Percentiles rank a stretch among this genome's conserved stretches.
These are phyloP conservation scores for Illadopsis cleaveri DNA, from an alignment of 2,113 vertebrate genomes.

Conservation along the genomic window DNA sequence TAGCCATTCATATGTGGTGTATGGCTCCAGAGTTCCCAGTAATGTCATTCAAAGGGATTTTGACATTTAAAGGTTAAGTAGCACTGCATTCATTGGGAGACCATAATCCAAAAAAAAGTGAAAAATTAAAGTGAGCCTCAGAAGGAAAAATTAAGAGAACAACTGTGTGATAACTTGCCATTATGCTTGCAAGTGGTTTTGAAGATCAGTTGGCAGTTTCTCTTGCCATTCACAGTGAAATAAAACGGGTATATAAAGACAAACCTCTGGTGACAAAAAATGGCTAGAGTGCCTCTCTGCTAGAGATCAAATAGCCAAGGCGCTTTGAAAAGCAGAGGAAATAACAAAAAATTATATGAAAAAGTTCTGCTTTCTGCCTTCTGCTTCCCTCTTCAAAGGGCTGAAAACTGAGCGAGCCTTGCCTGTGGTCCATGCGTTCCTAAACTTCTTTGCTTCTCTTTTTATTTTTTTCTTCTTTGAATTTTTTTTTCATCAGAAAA, in stretches of 20 bases:
- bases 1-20: not conserved
- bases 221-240: not conserved
- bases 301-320: not conserved
- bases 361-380: not conserved
- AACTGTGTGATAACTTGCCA: not conserved
- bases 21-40: not conserved
- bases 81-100: not conserved
- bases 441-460: not conserved
- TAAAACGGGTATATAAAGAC: not conserved
- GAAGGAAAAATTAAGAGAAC: not conserved
- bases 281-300: not conserved
- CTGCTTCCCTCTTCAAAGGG: not conserved
- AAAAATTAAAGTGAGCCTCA: not conserved
- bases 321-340: not conserved
- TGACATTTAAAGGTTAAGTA: slow-evolving; percentile 55
- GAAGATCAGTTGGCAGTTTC: not conserved
- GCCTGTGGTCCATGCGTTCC: not conserved
- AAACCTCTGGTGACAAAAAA: not conserved
- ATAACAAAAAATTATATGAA: not conserved
- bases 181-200: not conserved
- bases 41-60: not conserved
- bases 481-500: not conserved
- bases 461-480: not conserved
- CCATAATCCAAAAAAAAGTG: not conserved
- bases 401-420: not conserved